Percentiles rank a stretch among this genome's conserved stretches.
Conservation (phyloP, 2,113 vertebrate genomes). For the Myxocyprinus asiaticus region DNA sequence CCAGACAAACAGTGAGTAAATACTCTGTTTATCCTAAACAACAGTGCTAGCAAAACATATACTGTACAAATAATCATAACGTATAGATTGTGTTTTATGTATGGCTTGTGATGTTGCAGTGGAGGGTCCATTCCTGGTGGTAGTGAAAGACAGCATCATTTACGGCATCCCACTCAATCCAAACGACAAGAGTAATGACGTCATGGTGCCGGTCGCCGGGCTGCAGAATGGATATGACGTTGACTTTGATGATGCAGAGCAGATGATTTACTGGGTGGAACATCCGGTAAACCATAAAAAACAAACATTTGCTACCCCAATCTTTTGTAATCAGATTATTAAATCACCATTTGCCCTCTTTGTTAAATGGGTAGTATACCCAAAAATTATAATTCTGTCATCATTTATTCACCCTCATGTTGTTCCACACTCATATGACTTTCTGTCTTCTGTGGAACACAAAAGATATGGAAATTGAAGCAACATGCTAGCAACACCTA, state of each 20-base stretch:
- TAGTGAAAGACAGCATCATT: constrained; percentile 88
- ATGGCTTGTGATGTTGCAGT: constrained; percentile 71
- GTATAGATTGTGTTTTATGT: neutral
- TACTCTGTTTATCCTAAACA: constrained; percentile 69
- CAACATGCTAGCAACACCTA: too few species aligned
- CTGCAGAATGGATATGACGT: constrained; percentile 92
- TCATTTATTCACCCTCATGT: too few species aligned
- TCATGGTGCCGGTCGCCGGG: constrained; percentile 93
- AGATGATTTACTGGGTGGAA: constrained; percentile 96
- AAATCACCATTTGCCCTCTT: too few species aligned
- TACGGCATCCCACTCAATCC: constrained; percentile 92
- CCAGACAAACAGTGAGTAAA: constrained; percentile 71
- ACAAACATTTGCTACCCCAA: neutral
- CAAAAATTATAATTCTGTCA: too few species aligned
- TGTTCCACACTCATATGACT: too few species aligned
- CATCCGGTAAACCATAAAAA: constrained; percentile 86
- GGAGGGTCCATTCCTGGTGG: constrained; percentile 91
- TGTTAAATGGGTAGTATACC: too few species aligned
- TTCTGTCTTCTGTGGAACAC: too few species aligned
- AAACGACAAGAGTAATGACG: constrained; percentile 86
- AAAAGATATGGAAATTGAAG: too few species aligned
- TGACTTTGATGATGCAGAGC: constrained; percentile 90
- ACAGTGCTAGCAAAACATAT: constrained; percentile 77
- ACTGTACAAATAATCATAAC: too few species aligned
- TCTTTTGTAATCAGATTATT: neutral